Base-by-base conservation (phyloP, 1,140 invertebrate species). In the Hylaeus anthracinus region DNA sequence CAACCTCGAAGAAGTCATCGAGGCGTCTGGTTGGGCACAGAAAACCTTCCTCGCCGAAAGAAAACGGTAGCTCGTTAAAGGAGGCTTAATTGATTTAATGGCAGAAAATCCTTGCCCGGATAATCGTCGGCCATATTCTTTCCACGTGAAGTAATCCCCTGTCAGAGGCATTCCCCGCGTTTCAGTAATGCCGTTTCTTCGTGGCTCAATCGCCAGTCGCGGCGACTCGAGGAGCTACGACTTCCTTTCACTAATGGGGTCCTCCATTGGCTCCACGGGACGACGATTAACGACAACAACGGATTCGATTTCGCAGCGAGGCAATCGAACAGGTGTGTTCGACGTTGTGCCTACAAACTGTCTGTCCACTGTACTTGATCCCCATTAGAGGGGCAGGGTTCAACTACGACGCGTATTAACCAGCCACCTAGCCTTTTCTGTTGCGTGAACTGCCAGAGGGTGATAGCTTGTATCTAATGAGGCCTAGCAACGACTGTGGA, bases 211-310 rank as follows among this genome's bases (percentile, higher is more conserved):
- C 65, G 3, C 65, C 5, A 9, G 58, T 60, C 4, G 3, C 58
- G 10, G 37, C 48, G 3, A n/a, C 1, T 4, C 3, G 43, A 56
- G 26, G 6, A n/a, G 10, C 65, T 43, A 9, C 82, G 53, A 80
- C 74, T 79, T 83, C 85, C 85, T 86, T 86, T 86, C 84, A 86
- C 85, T 83, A 82, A 79, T 74, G 61, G 61, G 84, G 75, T 77
- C 82, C 81, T 83, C 39, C 58, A 73, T 79, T 63, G 8, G 5
- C 56, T 72, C 55, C 61, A 14, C 39, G 15, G 63, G 76, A 79
- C 80, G 76, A 72, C 51, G 76, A 81, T 83, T 79, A 3, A 39
- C 78, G 61, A 26, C 70, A 61, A 51, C 26, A 51, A 82, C 84
- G 76, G 80, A 86, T 83, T 83, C 85, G 83, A 86, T 86, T 83